Conservation (phyloP, 92 coral and sea anemone genomes). For the Paragorgia papillata region DNA sequence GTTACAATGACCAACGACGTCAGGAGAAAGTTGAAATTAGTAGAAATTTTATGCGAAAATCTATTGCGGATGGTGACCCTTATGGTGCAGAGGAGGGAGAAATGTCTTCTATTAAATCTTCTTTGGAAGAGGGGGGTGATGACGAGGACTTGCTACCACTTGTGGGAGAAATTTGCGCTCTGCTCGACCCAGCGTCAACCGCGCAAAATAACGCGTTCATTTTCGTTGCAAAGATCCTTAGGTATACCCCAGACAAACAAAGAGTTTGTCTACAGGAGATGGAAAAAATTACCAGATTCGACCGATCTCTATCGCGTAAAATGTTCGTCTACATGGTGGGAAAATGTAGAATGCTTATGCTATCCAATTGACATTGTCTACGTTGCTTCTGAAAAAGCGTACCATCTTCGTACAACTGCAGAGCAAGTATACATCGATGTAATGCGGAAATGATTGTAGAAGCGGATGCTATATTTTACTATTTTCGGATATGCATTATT, state of each 20-base stretch:
- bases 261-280: neutral
- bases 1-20: conserved; percentile 36
- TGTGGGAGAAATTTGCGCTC: conserved; percentile 4
- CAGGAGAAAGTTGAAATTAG: neutral
- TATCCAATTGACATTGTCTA: too few relatives aligned
- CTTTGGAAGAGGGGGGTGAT: neutral
- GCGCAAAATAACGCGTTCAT: conserved; percentile 25
- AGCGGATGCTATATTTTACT: too few relatives aligned
- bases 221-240: conserved; percentile 29
- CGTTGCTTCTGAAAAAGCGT: too few relatives aligned
- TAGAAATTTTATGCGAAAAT: conserved; percentile 26
- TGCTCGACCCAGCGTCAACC: conserved; percentile 41
- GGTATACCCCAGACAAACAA: conserved; percentile 5
- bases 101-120: neutral
- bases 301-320: conserved; percentile 13
- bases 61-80: neutral
- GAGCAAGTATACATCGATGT: too few relatives aligned
- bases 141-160: conserved; percentile 2
- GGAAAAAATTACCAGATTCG: neutral
- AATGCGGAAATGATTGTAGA: too few relatives aligned
- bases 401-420: too few relatives aligned
- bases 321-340: neutral
- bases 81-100: conserved; percentile 5
- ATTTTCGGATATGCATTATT: too few relatives aligned
- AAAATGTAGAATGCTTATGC: too few relatives aligned